Evolutionary conservation across 1,140 invertebrate genomes (phyloP).

Genomic region (Ceratosolen fusciceps): DNA sequence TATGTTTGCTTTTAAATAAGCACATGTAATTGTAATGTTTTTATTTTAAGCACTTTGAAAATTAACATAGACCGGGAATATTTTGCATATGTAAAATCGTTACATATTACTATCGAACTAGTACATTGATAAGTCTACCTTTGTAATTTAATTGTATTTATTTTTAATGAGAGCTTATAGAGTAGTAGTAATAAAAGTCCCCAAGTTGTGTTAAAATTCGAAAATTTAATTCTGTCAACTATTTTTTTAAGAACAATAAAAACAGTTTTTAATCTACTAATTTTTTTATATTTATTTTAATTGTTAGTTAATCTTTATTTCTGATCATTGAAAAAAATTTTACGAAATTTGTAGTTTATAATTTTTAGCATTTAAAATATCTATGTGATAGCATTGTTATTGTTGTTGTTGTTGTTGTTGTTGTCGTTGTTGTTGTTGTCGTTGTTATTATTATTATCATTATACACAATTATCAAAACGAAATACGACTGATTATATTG

Average conservation of each 20-base stretch:
- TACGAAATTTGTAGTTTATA: too few relatives aligned
- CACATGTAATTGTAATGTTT: constrained; percentile 37
- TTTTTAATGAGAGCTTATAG: constrained; percentile 52
- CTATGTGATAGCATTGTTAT: too few relatives aligned
- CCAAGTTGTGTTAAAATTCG: constrained; percentile 47
- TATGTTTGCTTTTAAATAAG: constrained; percentile 38
- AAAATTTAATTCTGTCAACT: constrained; percentile 51
- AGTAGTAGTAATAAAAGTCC: constrained; percentile 41
- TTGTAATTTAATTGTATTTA: constrained; percentile 52
- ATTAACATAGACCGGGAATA: constrained; percentile 41
- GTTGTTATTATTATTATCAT: too few relatives aligned
- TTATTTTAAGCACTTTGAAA: constrained; percentile 37
- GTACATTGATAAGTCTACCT: constrained; percentile 35
- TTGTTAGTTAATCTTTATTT: background rate
- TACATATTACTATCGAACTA: constrained; percentile 24
- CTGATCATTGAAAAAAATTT: too few relatives aligned
- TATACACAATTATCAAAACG: too few relatives aligned
- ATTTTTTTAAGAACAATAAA: constrained; percentile 51
- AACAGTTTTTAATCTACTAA: constrained; percentile 40
- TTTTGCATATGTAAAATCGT: constrained; percentile 27
- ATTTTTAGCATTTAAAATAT: too few relatives aligned
- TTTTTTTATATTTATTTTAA: background rate
- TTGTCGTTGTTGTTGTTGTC: too few relatives aligned
- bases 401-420: too few relatives aligned
- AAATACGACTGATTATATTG: too few relatives aligned